Base-by-base conservation (phyloP, 2,888 invertebrate species). In the Drosophila mayaguana region DNA sequence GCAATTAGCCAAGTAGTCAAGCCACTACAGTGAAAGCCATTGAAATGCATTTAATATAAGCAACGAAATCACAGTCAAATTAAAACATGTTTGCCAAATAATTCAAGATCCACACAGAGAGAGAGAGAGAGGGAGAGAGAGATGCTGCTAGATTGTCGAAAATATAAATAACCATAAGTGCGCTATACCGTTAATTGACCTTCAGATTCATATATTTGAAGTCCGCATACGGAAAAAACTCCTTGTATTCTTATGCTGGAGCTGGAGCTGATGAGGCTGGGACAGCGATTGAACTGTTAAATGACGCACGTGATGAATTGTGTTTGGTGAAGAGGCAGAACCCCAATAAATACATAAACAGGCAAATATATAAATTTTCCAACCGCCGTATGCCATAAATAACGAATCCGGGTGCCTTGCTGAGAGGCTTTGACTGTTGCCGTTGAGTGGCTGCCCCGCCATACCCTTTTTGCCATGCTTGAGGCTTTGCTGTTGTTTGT, bases 241-340 rank as follows among this genome's bases (percentile, higher is more conserved):
- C 34, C 20, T 20, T 54, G 55, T 18, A 34, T 34, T 36, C 34
- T 53, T 22, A 9, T 1, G 32, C 56, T 50, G 22, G 14, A 14
- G 63, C 66, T 22, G 6, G n/a, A 1, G 25, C 45, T 46, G 45
- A 1, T 46, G 45, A 1, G 16, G 22, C 25, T 46, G 46, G 20
- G 28, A 63, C 75, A 65, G 56, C 78, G 80, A 75, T 89, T 84
- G 83, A 84, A 84, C 84, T 85, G 86, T 89, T 89, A 77, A 85
- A 83, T 88, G 84, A 89, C 88, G 84, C 84, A 85, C 86, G 86
- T 85, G 90, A 88, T 88, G 80, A 75, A 89, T 88, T 71, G 78
- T 65, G 84, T 69, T 74, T 83, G 78, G 63, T 42, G 20, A 50
- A 50, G 34, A 53, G 51, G 40, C 54, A 69, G 43, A 63, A 46